A percentile compares a stretch with the other conserved stretches of the same genome.
Evolutionary conservation across 1,140 invertebrate genomes (phyloP).

Genomic region (Hydropsyche tenuis): DNA sequence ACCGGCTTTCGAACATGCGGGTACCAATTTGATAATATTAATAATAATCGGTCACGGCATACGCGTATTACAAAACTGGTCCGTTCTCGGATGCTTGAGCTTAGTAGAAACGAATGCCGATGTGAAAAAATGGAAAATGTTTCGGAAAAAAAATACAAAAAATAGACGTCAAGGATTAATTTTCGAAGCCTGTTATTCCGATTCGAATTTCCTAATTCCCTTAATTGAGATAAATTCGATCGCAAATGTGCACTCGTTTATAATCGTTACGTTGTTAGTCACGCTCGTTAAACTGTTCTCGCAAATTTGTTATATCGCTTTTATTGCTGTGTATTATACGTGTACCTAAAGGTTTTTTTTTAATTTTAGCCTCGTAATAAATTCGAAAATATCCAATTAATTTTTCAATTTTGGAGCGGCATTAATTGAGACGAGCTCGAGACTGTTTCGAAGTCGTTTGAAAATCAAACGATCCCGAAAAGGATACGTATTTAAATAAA

Average conservation of each 20-base stretch:
- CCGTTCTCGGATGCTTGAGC: too few relatives aligned
- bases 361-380: neutral
- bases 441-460: neutral
- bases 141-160: neutral
- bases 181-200: conserved; percentile 15
- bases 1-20: conserved; percentile 7
- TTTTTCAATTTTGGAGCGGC: neutral
- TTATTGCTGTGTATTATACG: neutral
- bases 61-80: too few relatives aligned
- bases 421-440: conserved; percentile 4
- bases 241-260: conserved; percentile 27
- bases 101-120: too few relatives aligned
- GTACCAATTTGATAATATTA: conserved; percentile 25
- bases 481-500: too few relatives aligned
- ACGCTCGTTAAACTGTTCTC: conserved; percentile 25
- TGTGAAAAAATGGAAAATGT: too few relatives aligned
- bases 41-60: conserved; percentile 7
- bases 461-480: too few relatives aligned
- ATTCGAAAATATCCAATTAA: conserved; percentile 17
- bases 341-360: too few relatives aligned
- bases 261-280: conserved; percentile 26
- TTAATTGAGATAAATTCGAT: conserved; percentile 28
- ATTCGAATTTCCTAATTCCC: conserved; percentile 24
- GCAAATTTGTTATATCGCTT: conserved; percentile 25
- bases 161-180: neutral